Conservation (phyloP, 2,888 invertebrate genomes). For the Eristalis intricaria region DNA sequence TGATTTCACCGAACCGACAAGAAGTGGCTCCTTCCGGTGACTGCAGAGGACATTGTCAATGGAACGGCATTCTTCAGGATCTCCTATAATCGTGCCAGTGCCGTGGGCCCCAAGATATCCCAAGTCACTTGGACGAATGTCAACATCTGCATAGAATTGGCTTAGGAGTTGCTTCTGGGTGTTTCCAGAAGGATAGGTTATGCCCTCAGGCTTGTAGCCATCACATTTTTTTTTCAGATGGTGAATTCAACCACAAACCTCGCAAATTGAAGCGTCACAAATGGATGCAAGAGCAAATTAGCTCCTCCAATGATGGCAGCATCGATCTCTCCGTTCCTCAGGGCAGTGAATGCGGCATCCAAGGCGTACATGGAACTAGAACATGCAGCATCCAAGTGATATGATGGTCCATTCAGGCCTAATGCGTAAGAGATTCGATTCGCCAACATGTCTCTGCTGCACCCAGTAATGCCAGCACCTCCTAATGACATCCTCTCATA, state of each 20-base stretch:
- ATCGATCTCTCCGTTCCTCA: constrained; percentile 92
- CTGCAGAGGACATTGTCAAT: constrained; percentile 90
- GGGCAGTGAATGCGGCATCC: constrained; percentile 89
- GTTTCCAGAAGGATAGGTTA: constrained; percentile 86
- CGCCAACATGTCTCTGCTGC: constrained; percentile 95
- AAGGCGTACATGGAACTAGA: constrained; percentile 95
- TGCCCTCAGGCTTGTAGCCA: constrained; percentile 88
- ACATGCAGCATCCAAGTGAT: constrained; percentile 95
- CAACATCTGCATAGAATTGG: constrained; percentile 87
- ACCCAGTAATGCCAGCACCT: constrained; percentile 84
- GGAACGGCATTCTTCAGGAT: constrained; percentile 94
- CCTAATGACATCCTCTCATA: constrained; percentile 84
- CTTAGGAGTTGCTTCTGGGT: constrained; percentile 84
- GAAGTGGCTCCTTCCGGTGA: constrained; percentile 87
- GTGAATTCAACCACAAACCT: constrained; percentile 81
- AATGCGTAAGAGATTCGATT: constrained; percentile 94
- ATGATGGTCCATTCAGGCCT: constrained; percentile 94
- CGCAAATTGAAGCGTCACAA: constrained; percentile 93
- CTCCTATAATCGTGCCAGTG: constrained; percentile 91
- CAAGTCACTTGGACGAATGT: constrained; percentile 86
- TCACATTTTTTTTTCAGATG: constrained; percentile 87
- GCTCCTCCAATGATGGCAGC: constrained; percentile 94
- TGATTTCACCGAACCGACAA: constrained; percentile 95
- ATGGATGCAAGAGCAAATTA: constrained; percentile 93
- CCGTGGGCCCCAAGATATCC: constrained; percentile 94